A percentile compares a stretch with the other conserved stretches of the same genome.
phyloP scores from a whole-genome alignment of 2,797 vertebrate genomes.

The Muraenolepis orangiensis region DNA sequence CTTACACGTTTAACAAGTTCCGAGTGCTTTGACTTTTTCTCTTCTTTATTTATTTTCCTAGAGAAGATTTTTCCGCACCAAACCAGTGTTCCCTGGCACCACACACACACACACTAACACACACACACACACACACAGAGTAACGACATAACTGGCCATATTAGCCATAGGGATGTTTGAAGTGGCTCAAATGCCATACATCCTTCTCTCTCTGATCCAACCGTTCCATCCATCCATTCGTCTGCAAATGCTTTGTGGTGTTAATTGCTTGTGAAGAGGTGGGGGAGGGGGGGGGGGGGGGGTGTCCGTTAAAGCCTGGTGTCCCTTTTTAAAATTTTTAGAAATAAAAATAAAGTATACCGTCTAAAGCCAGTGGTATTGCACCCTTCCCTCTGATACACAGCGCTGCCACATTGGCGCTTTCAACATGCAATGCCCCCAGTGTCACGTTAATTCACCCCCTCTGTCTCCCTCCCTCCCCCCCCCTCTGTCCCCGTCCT shows the following conservation, averaged over 20 bases:
- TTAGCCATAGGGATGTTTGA: slow-evolving; percentile 16
- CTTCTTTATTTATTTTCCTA: too few relatives aligned
- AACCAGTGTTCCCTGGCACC: background rate
- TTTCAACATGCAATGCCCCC: slow-evolving; percentile 52
- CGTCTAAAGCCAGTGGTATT: too few relatives aligned
- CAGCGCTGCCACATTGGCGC: slow-evolving; percentile 34
- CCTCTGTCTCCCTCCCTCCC: background rate
- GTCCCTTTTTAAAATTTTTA: too few relatives aligned
- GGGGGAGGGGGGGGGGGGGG: slow-evolving; percentile 12
- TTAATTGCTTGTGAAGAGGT: slow-evolving; percentile 59
- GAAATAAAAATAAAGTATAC: too few relatives aligned
- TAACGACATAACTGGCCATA: slow-evolving; percentile 13
- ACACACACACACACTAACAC: slow-evolving; percentile 19
- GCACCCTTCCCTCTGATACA: slow-evolving; percentile 46
- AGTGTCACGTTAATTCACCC: slow-evolving; percentile 50
- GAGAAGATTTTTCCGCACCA: slow-evolving; percentile 32
- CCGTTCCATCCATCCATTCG: slow-evolving; percentile 32
- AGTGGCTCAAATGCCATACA: slow-evolving; percentile 27
- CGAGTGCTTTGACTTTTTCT: slow-evolving; percentile 29
- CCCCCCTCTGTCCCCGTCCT: slow-evolving; percentile 13
- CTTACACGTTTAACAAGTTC: slow-evolving; percentile 31
- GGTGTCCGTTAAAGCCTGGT: slow-evolving; percentile 56
- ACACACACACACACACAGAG: slow-evolving; percentile 7
- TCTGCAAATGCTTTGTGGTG: slow-evolving; percentile 44
- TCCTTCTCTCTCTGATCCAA: slow-evolving; percentile 24